Evolutionary conservation across 2,888 invertebrate species (phyloP).

Genomic region (Loripinus fragilis): DNA sequence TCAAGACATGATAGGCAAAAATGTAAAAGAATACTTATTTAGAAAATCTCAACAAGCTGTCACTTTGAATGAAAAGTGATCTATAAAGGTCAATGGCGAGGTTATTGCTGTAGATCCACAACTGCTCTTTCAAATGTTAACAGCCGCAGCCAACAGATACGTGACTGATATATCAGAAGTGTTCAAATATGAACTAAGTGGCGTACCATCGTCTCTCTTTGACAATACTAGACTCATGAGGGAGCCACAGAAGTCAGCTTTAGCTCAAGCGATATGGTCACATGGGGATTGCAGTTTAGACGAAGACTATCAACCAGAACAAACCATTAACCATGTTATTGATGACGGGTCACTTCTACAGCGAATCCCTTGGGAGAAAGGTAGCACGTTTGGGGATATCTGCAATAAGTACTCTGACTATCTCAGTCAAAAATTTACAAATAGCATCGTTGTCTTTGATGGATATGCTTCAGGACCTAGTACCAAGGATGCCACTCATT

Average conservation of each 20-base stretch:
- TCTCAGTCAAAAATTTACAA: neutral
- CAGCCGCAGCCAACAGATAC: conserved; percentile 17
- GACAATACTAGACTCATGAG: conserved; percentile 15
- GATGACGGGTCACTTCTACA: conserved; percentile 21
- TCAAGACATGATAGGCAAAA: conserved; percentile 7
- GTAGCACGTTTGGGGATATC: conserved; percentile 15
- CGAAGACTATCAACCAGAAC: neutral
- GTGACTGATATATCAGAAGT: neutral
- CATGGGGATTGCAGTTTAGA: conserved; percentile 15
- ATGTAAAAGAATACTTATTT: conserved; percentile 1
- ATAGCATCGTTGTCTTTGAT: conserved; percentile 39
- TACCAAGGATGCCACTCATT: conserved; percentile 36
- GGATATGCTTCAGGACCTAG: conserved; percentile 30
- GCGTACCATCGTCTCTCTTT: conserved; percentile 17
- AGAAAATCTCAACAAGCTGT: conserved; percentile 13
- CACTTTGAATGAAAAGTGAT: conserved; percentile 5
- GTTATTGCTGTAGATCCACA: conserved; percentile 28
- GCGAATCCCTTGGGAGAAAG: conserved; percentile 22
- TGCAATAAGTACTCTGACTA: conserved; percentile 20
- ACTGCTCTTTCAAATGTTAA: conserved; percentile 27
- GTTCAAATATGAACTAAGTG: conserved; percentile 18
- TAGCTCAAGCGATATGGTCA: conserved; percentile 18
- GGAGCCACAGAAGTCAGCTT: conserved; percentile 18
- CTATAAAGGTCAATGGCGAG: conserved; percentile 18
- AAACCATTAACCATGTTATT: neutral